Percentiles rank a stretch among this genome's conserved stretches.
phyloP scores from a whole-genome alignment of 2,888 invertebrate species.

The Erannis defoliaria region DNA sequence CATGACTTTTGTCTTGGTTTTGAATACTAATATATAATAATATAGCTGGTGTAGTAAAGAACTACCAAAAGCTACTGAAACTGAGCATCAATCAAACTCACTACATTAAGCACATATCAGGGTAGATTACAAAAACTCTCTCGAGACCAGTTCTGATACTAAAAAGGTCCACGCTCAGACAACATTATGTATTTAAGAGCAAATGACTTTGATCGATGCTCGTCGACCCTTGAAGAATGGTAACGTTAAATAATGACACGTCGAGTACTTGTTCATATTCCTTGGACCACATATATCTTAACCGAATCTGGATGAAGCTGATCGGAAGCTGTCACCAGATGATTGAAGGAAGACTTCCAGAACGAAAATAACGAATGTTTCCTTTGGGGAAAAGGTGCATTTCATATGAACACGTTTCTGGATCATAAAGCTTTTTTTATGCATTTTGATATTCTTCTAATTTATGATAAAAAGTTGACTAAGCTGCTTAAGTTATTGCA shows the following conservation, averaged over 20 bases:
- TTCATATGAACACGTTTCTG: constrained; percentile 23
- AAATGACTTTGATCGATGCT: constrained; percentile 59
- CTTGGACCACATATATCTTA: constrained; percentile 42
- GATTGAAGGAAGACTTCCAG: constrained; percentile 45
- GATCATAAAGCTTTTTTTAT: constrained; percentile 17
- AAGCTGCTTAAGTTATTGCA: neutral
- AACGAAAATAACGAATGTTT: constrained; percentile 33
- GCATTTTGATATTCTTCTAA: constrained; percentile 11
- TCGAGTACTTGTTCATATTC: constrained; percentile 47
- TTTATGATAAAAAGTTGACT: constrained; percentile 4
- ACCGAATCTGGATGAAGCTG: constrained; percentile 43
- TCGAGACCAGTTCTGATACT: constrained; percentile 40
- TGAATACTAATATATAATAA: too few species aligned
- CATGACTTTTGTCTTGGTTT: too few species aligned
- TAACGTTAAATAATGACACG: constrained; percentile 53
- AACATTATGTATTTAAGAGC: constrained; percentile 42
- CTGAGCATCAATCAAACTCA: constrained; percentile 9
- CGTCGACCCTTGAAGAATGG: constrained; percentile 48
- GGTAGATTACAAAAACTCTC: constrained; percentile 12
- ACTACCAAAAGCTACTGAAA: constrained; percentile 2
- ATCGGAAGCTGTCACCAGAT: constrained; percentile 48
- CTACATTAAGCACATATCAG: constrained; percentile 14
- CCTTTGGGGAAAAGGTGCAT: constrained; percentile 30
- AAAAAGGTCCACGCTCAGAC: constrained; percentile 37
- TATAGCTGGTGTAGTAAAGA: too few species aligned